These are phyloP conservation scores for Mirza zaza DNA, from an alignment of 2,113 vertebrate genomes.

Conservation along the genomic window DNA sequence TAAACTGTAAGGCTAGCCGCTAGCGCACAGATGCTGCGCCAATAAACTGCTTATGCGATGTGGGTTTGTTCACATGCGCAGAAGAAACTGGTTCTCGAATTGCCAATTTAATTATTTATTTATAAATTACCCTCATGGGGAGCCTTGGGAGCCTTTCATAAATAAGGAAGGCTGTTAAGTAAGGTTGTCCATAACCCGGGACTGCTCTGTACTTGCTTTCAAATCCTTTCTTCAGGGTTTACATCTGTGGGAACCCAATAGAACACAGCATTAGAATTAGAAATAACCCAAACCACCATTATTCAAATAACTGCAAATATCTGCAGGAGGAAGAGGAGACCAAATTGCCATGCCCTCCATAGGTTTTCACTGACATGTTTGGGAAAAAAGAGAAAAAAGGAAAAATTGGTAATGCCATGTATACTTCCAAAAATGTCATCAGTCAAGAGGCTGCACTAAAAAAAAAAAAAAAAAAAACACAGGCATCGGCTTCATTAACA, in stretches of 20 bases:
- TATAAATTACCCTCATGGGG: no score
- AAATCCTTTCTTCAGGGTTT: neutral
- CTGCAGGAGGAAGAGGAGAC: neutral
- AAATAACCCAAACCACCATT: neutral
- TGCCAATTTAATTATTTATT: no score
- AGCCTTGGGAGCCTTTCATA: no score
- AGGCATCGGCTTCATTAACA: neutral
- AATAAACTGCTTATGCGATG: no score
- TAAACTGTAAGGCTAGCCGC: no score
- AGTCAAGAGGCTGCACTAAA: no score
- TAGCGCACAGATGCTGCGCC: no score
- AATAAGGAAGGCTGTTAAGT: no score
- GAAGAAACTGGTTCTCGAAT: no score
- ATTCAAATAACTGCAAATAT: slow-evolving; percentile 13
- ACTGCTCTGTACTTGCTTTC: neutral
- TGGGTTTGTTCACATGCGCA: no score
- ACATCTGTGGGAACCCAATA: neutral
- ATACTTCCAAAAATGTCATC: neutral
- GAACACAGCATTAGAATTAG: neutral
- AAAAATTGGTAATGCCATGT: neutral
- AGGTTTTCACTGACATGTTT: neutral
- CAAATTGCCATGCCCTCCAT: neutral
- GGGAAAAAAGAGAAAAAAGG: neutral
- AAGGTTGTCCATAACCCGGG: no score
- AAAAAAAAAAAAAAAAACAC: neutral